These are phyloP conservation scores for Megalops atlanticus DNA, from an alignment of 2,113 vertebrate genomes.

Conservation along the genomic window DNA sequence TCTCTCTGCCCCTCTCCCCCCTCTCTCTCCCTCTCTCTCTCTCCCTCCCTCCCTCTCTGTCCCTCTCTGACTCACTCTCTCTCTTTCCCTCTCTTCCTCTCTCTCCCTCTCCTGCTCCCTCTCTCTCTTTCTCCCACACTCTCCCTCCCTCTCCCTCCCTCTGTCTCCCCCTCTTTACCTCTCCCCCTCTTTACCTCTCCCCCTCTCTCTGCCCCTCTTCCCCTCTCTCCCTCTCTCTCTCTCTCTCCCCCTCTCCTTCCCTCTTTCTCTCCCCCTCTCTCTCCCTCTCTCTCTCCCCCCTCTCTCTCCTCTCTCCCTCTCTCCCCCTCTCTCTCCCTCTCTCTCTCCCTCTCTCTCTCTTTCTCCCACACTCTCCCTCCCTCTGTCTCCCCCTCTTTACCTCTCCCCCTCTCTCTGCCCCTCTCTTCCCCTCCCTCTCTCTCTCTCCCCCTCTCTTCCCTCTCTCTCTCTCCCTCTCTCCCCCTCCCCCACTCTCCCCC, in stretches of 20 bases:
- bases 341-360: slow-evolving; percentile 16
- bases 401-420: not conserved
- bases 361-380: not conserved
- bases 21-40: slow-evolving; percentile 15
- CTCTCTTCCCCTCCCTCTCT: no score
- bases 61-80: slow-evolving; percentile 14
- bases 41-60: not conserved
- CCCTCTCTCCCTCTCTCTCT: no score
- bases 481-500: not conserved
- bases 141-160: not conserved
- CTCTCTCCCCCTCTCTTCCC: not conserved
- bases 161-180: slow-evolving; percentile 32
- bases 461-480: not conserved
- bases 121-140: not conserved
- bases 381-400: slow-evolving; percentile 16
- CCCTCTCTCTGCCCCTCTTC: slow-evolving; percentile 15
- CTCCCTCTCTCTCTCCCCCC: not conserved
- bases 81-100: not conserved
- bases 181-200: no score
- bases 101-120: no score
- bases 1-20: not conserved
- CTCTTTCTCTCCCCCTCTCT: slow-evolving; percentile 18
- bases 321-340: not conserved
- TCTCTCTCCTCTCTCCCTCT: not conserved
- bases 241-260: no score